Percentiles rank a stretch among this genome's conserved stretches.
Evolutionary conservation across 2,888 invertebrate species (phyloP).

Genomic region (Pterostichus madidus): DNA sequence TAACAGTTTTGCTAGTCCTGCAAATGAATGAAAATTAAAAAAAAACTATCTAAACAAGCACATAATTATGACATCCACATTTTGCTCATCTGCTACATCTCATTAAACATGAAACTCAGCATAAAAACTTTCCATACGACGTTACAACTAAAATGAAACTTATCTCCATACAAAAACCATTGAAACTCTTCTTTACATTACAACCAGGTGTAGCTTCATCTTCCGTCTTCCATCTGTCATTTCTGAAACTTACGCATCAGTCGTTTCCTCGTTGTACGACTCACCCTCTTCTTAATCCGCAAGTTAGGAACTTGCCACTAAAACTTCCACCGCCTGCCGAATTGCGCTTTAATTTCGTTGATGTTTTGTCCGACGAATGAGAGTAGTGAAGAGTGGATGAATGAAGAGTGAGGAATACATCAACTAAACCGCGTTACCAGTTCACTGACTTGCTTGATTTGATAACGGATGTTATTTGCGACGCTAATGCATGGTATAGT

Average conservation of each 20-base stretch:
- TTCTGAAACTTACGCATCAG: conserved; percentile 16
- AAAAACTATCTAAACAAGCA: too few relatives aligned
- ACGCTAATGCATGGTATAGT: conserved; percentile 4
- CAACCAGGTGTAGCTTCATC: conserved; percentile 18
- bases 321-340: conserved; percentile 26
- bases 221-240: conserved; percentile 38
- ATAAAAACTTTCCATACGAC: too few relatives aligned
- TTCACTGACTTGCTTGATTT: conserved; percentile 48
- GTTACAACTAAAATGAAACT: background rate
- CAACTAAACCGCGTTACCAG: conserved; percentile 3
- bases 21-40: too few relatives aligned
- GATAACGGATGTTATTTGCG: conserved; percentile 18
- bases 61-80: too few relatives aligned
- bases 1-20: too few relatives aligned
- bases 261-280: background rate
- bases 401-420: background rate
- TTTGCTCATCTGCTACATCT: too few relatives aligned
- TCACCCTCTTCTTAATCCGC: conserved; percentile 34
- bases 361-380: conserved; percentile 6
- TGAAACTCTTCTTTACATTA: background rate
- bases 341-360: conserved; percentile 42
- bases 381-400: conserved; percentile 15
- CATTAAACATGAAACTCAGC: too few relatives aligned
- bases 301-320: conserved; percentile 18
- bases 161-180: background rate